phyloP scores from a whole-genome alignment of 2,888 invertebrate genomes.

The Theristus sp. region DNA sequence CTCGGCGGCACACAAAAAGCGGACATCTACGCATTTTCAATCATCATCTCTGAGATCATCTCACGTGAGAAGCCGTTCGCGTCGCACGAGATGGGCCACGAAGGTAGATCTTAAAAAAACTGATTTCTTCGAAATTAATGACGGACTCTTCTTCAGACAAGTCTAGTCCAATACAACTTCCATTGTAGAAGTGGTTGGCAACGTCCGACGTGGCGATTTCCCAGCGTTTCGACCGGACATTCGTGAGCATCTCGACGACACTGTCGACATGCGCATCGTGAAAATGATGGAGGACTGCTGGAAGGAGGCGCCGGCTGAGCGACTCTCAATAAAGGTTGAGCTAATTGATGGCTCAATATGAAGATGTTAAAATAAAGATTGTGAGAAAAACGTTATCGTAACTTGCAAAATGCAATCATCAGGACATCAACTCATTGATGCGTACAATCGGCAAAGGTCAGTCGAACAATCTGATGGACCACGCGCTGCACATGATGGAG shows the following conservation, averaged over 20 bases:
- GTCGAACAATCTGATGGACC: slow-evolving; percentile 7
- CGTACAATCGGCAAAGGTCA: neutral
- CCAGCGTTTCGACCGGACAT: slow-evolving; percentile 5
- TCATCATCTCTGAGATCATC: slow-evolving; percentile 6
- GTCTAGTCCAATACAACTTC: too few relatives aligned
- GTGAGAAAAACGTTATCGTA: too few relatives aligned
- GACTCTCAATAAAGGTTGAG: slow-evolving; percentile 21
- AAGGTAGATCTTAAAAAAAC: neutral
- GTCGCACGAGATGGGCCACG: neutral
- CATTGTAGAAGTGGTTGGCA: slow-evolving; percentile 4
- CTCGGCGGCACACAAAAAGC: neutral
- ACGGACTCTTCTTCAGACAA: neutral
- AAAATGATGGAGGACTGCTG: slow-evolving; percentile 21
- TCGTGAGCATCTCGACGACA: neutral
- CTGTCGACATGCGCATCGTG: neutral
- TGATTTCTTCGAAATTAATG: neutral
- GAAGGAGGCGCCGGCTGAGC: slow-evolving; percentile 14
- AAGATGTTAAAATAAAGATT: too few relatives aligned
- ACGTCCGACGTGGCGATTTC: slow-evolving; percentile 4
- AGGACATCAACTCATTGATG: neutral
- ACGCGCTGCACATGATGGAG: slow-evolving; percentile 9
- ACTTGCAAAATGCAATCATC: too few relatives aligned
- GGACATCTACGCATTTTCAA: slow-evolving; percentile 7
- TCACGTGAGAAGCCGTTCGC: slow-evolving; percentile 1
- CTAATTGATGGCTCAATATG: too few relatives aligned